Evolutionary conservation across 1,140 invertebrate species (phyloP).

Genomic region (Drosophila erecta): DNA sequence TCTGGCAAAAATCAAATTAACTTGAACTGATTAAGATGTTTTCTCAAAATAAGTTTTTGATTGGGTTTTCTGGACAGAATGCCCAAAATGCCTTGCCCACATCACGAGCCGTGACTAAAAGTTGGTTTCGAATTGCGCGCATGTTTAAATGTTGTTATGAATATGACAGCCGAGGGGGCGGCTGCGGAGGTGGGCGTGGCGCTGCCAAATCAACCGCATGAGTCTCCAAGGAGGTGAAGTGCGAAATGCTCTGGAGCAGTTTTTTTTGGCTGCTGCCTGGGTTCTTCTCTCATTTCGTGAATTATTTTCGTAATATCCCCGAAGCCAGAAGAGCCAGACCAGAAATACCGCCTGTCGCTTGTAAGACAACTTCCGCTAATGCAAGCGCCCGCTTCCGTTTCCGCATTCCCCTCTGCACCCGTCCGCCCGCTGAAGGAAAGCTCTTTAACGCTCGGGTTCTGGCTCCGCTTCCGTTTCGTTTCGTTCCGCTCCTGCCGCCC

Average conservation of each 20-base stretch:
- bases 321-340: not conserved
- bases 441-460: slow-evolving; percentile 5
- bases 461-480: not conserved
- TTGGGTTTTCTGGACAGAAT: not conserved
- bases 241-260: slow-evolving; percentile 24
- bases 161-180: slow-evolving; percentile 42
- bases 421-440: not conserved
- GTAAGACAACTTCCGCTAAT: slow-evolving; percentile 67
- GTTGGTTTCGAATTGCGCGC: slow-evolving; percentile 54
- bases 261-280: not conserved
- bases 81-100: not conserved
- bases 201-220: slow-evolving; percentile 47
- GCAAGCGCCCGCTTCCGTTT: slow-evolving; percentile 67
- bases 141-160: slow-evolving; percentile 71
- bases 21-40: too few relatives aligned
- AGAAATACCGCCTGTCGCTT: slow-evolving; percentile 28
- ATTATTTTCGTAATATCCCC: slow-evolving; percentile 41
- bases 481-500: not conserved
- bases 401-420: slow-evolving; percentile 6
- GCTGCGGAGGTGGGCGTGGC: not conserved
- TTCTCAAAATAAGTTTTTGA: too few relatives aligned
- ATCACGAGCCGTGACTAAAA: not conserved
- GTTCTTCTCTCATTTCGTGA: slow-evolving; percentile 13
- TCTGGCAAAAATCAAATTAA: too few relatives aligned
- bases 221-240: slow-evolving; percentile 7